Evolutionary conservation across 2,113 vertebrate genomes (phyloP).

Genomic region (Chaetops frenatus): DNA sequence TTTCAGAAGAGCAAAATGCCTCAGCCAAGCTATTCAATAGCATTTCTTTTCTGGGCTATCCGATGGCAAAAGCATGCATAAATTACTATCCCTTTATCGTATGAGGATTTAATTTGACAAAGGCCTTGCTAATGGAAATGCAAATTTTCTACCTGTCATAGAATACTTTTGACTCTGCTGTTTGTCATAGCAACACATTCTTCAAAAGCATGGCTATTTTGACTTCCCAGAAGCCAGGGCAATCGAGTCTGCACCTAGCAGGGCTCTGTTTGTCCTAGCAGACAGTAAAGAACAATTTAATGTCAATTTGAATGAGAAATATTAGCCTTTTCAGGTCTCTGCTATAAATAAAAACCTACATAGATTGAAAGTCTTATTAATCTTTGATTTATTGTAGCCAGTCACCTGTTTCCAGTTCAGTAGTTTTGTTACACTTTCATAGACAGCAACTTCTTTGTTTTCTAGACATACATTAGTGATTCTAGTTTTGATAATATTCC

Average conservation of each 20-base stretch:
- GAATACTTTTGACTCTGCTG: constrained; percentile 24
- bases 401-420: constrained; percentile 17
- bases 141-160: constrained; percentile 70
- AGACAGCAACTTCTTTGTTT: constrained; percentile 24
- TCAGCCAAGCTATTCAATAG: background rate
- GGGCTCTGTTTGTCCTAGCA: background rate
- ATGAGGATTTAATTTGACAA: constrained; percentile 57
- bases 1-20: background rate
- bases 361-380: constrained; percentile 19
- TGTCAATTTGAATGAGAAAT: background rate
- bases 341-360: constrained; percentile 18
- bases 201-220: background rate
- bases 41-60: background rate
- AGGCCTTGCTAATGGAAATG: constrained; percentile 67
- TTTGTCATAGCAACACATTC: constrained; percentile 27
- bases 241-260: background rate
- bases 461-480: background rate
- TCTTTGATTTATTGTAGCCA: constrained; percentile 10
- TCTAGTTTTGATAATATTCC: background rate
- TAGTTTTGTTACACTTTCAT: constrained; percentile 17
- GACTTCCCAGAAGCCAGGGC: background rate
- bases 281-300: background rate
- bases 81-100: background rate
- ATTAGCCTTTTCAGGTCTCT: background rate
- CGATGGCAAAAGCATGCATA: background rate